These are phyloP conservation scores for Drosophila hydei DNA, from an alignment of 1,140 invertebrate species.

Conservation along the genomic window DNA sequence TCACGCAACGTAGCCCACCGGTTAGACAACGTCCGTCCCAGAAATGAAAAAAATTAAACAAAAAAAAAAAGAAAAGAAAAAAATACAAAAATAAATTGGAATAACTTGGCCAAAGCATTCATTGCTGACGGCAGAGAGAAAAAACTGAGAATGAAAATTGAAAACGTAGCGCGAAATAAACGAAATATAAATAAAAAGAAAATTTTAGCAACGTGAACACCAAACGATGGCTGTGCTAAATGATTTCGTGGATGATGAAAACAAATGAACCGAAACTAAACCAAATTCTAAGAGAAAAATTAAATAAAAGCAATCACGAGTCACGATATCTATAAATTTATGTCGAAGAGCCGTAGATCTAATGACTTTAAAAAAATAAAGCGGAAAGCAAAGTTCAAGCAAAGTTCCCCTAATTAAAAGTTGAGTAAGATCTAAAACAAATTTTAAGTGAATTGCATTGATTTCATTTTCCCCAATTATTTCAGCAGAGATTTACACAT, in stretches of 20 bases:
- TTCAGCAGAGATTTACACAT: slow-evolving; percentile 1
- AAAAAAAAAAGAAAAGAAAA: slow-evolving; percentile 8
- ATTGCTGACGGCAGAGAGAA: neutral
- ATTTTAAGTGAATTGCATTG: neutral
- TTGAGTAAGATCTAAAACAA: neutral
- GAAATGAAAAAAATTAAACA: slow-evolving; percentile 23
- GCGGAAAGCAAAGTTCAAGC: neutral
- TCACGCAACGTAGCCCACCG: slow-evolving; percentile 68
- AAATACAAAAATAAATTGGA: slow-evolving; percentile 26
- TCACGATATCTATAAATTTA: slow-evolving; percentile 1
- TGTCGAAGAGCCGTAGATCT: neutral
- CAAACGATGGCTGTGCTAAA: slow-evolving; percentile 33
- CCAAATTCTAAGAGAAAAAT: slow-evolving; percentile 32
- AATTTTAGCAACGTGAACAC: slow-evolving; percentile 47
- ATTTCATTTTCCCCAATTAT: slow-evolving; percentile 1
- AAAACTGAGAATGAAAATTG: slow-evolving; percentile 62
- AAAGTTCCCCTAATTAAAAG: neutral
- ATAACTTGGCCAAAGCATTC: slow-evolving; percentile 6
- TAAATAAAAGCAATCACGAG: slow-evolving; percentile 17
- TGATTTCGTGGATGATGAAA: slow-evolving; percentile 39
- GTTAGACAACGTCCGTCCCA: slow-evolving; percentile 38
- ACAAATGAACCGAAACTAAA: slow-evolving; percentile 65
- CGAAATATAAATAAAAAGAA: slow-evolving; percentile 53
- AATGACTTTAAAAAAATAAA: slow-evolving; percentile 4
- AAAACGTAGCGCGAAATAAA: slow-evolving; percentile 46